phyloP scores from a whole-genome alignment of 2,113 vertebrate genomes.

The Brachyhypopomus occidentalis region DNA sequence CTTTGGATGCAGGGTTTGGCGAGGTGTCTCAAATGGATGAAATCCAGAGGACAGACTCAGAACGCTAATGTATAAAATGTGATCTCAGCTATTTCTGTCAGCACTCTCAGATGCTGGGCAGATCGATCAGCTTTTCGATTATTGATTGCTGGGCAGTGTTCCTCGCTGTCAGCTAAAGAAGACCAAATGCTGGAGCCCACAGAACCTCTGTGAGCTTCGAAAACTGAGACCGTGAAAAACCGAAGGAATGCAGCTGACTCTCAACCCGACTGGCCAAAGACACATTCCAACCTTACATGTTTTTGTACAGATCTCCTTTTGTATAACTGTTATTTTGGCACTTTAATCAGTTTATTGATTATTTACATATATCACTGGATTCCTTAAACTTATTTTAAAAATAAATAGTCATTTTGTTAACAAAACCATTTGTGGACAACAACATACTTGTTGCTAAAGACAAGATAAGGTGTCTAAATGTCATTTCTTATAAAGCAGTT shows the following conservation, averaged over 20 bases:
- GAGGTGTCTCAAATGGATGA: not conserved
- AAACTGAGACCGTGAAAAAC: conserved; percentile 13
- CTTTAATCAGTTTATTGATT: conserved; percentile 97
- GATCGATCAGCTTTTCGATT: not conserved
- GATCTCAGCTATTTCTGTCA: conserved; percentile 36
- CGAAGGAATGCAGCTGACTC: conserved; percentile 49
- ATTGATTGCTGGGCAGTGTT: conserved; percentile 3
- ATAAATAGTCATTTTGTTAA: conserved; percentile 95
- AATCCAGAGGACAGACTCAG: conserved; percentile 18
- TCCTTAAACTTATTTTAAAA: conserved; percentile 87
- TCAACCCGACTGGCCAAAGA: conserved; percentile 56
- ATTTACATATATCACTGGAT: conserved; percentile 99
- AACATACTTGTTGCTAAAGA: conserved; percentile 10
- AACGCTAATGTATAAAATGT: not conserved
- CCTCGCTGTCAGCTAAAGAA: not conserved
- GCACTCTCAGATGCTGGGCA: conserved; percentile 6
- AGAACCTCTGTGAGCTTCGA: not conserved
- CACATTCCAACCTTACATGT: conserved; percentile 79
- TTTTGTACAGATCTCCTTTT: conserved; percentile 82
- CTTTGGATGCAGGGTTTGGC: not conserved
- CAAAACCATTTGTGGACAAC: conserved; percentile 68
- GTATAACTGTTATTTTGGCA: conserved; percentile 90
- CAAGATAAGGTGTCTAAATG: not conserved
- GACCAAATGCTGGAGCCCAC: conserved; percentile 3
- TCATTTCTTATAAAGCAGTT: too few relatives aligned